These are phyloP conservation scores for Uloborus plumipes DNA, from an alignment of 2,888 invertebrate genomes.

Conservation along the genomic window DNA sequence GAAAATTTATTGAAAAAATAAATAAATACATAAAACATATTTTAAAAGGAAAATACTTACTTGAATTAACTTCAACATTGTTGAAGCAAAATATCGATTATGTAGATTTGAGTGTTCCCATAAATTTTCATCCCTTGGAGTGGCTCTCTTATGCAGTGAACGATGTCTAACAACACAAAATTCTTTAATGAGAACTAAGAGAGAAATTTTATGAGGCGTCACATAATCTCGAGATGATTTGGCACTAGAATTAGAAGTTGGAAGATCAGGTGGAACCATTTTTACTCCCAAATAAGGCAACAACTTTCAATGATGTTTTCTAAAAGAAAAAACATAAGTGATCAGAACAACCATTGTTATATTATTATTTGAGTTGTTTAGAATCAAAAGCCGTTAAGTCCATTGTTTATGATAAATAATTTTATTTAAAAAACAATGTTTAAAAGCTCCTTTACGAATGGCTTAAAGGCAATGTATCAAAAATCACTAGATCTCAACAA, in stretches of 20 bases:
- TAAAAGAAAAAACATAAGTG: too few relatives aligned
- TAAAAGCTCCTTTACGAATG: too few relatives aligned
- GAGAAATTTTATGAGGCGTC: conserved; percentile 57
- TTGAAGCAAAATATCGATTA: conserved; percentile 84
- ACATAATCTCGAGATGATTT: conserved; percentile 48
- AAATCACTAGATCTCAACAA: too few relatives aligned
- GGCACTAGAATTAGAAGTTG: conserved; percentile 6
- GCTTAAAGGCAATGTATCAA: too few relatives aligned
- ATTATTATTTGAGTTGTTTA: too few relatives aligned
- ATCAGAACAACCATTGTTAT: too few relatives aligned
- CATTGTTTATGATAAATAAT: too few relatives aligned
- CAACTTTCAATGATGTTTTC: too few relatives aligned
- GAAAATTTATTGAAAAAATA: too few relatives aligned
- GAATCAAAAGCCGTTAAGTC: too few relatives aligned
- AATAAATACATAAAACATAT: neutral
- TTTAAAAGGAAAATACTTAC: conserved; percentile 68
- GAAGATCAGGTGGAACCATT: conserved; percentile 46
- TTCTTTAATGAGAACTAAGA: conserved; percentile 60
- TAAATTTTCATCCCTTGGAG: conserved; percentile 26
- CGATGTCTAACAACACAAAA: conserved; percentile 53
- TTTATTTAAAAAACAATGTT: too few relatives aligned
- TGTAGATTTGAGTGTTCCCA: conserved; percentile 69
- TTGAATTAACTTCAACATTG: conserved; percentile 84
- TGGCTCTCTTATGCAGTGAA: conserved; percentile 10
- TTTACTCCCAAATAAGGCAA: neutral